Evolutionary conservation across 2,888 invertebrate species (phyloP), one percentile per base, ranked within the genome.

Genomic region (Eupsilia transversa): DNA sequence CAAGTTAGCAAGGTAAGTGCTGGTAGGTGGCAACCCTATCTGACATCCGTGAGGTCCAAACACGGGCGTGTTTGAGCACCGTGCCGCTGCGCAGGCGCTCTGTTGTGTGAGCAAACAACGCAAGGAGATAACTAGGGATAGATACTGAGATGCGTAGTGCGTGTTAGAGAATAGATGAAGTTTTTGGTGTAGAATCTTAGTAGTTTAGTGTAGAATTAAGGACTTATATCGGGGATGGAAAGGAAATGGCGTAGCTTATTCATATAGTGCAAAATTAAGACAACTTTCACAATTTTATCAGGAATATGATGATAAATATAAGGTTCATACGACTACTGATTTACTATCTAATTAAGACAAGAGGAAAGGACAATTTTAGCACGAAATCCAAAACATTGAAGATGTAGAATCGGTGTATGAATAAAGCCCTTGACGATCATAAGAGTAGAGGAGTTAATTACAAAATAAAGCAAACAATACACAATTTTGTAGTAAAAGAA

Each of bases 1-100:
- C 43, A n/a, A 71, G 46, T 60, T 74, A 61, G 12, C 33, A 33
- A 52, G 70, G 84, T 59, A 74, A 80, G 63, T 74, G 70, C 70
- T 30, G 35, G 43, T 68, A 77, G n/a, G 74, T 76, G 75, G 23
- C 85, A 92, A 91, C 93, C 94, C 93, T 88, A 93, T 86, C 84
- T 82, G 80, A 87, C 92, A 93, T 94, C 94, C 94, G 91, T 93
- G 92, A 92, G 94, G 93, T 93, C 93, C 86, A 85, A 87, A 88
- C 87, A 88, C 78, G 72, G 83, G 78, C 82, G 68, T 94, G 92
- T 95, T 94, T 94, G 92, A 89, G 90, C 90, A 92, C 91, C 76
- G 70, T 72, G 70, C 82, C 80, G 91, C 89, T 87, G 88, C 85
- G 89, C 88, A 87, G 87, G 88, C 88, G 85, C 88, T 84, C 79